Percentiles rank a stretch among this genome's conserved stretches.
Evolutionary conservation across 1,140 invertebrate genomes (phyloP).

Genomic region (Rhagoletis pomonella): DNA sequence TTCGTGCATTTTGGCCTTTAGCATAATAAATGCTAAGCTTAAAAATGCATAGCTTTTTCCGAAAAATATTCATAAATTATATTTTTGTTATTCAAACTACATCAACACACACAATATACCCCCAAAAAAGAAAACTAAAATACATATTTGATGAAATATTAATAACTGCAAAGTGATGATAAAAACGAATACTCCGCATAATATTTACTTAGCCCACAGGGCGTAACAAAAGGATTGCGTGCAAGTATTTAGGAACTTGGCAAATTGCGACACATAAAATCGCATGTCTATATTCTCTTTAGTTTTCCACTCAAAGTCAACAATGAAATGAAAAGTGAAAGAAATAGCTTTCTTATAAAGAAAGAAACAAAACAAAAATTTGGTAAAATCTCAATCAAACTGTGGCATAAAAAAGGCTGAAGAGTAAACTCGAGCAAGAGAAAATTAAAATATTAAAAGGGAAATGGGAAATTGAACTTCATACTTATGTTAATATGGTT

Average conservation of each 20-base stretch:
- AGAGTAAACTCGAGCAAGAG: not conserved
- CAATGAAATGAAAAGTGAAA: not conserved
- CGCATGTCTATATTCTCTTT: not conserved
- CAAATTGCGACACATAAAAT: conserved; percentile 37
- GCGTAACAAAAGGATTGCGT: not conserved
- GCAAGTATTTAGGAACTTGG: not conserved
- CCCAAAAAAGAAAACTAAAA: too few species aligned
- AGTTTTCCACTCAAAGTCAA: not conserved
- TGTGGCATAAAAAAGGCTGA: not conserved
- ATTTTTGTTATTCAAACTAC: too few species aligned
- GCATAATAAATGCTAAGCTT: too few species aligned
- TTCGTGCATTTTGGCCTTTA: too few species aligned
- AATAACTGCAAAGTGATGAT: too few species aligned
- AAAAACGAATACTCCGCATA: too few species aligned
- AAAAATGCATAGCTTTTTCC: too few species aligned
- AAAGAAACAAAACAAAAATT: too few species aligned
- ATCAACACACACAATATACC: too few species aligned
- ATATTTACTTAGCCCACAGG: too few species aligned
- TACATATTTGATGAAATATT: too few species aligned
- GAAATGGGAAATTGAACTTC: conserved; percentile 32
- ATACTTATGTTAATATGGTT: conserved; percentile 8
- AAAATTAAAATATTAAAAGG: not conserved
- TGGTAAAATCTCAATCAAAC: not conserved
- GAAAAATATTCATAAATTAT: too few species aligned
- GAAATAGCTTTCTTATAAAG: not conserved